Evolutionary conservation across 2,797 vertebrate species (phyloP).

Genomic region (Notoglanidium macrostoma): DNA sequence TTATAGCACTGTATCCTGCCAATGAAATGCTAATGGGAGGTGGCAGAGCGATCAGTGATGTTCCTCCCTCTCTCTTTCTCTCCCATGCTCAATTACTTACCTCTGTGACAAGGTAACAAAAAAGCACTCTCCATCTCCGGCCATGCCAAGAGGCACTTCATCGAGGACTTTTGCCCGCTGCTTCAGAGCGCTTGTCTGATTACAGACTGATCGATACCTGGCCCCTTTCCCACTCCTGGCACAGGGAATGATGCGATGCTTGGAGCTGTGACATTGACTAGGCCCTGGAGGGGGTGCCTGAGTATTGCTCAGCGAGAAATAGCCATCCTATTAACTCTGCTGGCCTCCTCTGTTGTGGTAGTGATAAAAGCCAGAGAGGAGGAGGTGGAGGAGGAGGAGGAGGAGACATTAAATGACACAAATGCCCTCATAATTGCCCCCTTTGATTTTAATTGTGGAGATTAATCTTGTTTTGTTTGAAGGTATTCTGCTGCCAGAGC

Average conservation of each 20-base stretch:
- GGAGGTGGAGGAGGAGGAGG: constrained; percentile 61
- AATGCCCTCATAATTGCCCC: constrained; percentile 72
- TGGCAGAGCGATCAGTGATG: constrained; percentile 65
- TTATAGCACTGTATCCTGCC: constrained; percentile 10
- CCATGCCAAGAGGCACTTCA: constrained; percentile 73
- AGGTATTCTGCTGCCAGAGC: constrained; percentile 65
- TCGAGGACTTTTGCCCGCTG: constrained; percentile 72
- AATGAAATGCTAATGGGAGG: constrained; percentile 58
- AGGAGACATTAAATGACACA: constrained; percentile 68
- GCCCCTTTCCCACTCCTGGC: constrained; percentile 71
- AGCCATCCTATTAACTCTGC: constrained; percentile 69
- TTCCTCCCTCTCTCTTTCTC: constrained; percentile 41
- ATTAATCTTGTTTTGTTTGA: constrained; percentile 72
- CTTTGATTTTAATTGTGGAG: constrained; percentile 68
- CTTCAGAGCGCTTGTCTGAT: constrained; percentile 75
- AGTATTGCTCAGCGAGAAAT: constrained; percentile 75
- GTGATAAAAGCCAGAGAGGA: constrained; percentile 70
- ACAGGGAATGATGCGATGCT: constrained; percentile 75
- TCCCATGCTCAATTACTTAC: constrained; percentile 51
- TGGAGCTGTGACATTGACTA: constrained; percentile 76
- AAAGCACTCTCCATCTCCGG: constrained; percentile 62
- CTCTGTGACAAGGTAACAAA: constrained; percentile 70
- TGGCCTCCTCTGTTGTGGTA: constrained; percentile 66
- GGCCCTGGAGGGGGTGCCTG: constrained; percentile 68
- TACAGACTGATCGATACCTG: constrained; percentile 77